Evolutionary conservation across 2,113 vertebrate species (phyloP), one percentile per base, ranked within the genome.

Genomic region (Turnix velox): DNA sequence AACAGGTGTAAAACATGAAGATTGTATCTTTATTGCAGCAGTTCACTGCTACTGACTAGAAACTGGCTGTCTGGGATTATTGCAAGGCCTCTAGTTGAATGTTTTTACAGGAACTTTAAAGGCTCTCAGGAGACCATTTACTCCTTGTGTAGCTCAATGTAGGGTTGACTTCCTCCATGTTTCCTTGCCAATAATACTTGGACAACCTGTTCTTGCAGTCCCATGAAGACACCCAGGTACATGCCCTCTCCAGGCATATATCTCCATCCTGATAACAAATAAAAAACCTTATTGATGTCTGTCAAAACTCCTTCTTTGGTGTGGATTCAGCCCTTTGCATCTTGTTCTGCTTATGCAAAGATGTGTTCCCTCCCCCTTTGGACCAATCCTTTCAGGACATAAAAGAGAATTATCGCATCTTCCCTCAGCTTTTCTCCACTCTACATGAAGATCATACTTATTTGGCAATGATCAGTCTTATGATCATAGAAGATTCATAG

Each of bases 321-420:
- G 9, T 12, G 48, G 14, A 18, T 48, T 74, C 37, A 75, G 5
- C 11, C 7, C 10, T 3, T 55, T 18, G 54, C 14, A 3, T 37
- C 27, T 82, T n/a, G 16, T 71, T 37, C 31, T 28, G 2, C 8
- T 23, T 15, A 4, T 27, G 12, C 33, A 58, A 48, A 74, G 6
- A 48, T 65, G 40, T 52, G 18, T 65, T 58, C 48, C 23, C 39
- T 18, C 6, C 8, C 12, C 18, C 8, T 80, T 59, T 77, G 45
- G 1, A 3, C 12, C 9, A 54, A 14, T 27, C 18, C 23, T 68
- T 42, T 54, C 19, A 37, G 55, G 31, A 81, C 19, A 14, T 48
- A 10, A 65, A 39, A 30, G 57, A 78, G 3, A 0, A 0, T 28
- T 40, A 24, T 31, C 13, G 19, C 12, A 54, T 4, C 2, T 33